A percentile compares a stretch with the other conserved stretches of the same genome.
phyloP scores from a whole-genome alignment of 2,888 invertebrate species.

The Cheilosia urbana region DNA sequence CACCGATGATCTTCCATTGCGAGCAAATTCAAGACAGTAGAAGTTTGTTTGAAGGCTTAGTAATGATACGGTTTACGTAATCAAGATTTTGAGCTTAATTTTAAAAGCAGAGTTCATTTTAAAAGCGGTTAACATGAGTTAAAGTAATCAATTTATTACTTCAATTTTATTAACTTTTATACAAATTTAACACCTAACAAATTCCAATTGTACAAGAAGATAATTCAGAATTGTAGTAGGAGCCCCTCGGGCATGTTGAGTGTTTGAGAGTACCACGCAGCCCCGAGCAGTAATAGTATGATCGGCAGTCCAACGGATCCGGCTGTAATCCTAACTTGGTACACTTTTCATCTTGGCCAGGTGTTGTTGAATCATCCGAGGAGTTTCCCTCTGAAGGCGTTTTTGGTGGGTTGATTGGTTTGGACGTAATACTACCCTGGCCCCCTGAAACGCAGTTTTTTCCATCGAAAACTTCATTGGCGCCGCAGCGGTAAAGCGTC shows the following conservation, averaged over 20 bases:
- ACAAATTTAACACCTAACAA: slow-evolving; percentile 74
- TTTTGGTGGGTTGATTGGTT: background rate
- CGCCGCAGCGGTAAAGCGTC: slow-evolving; percentile 82
- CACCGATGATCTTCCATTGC: too few relatives aligned
- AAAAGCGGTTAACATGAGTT: too few relatives aligned
- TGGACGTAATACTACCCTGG: background rate
- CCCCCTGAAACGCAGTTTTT: slow-evolving; percentile 74
- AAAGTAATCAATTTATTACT: background rate
- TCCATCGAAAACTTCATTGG: slow-evolving; percentile 81
- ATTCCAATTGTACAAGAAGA: slow-evolving; percentile 80
- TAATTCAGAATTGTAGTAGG: slow-evolving; percentile 78
- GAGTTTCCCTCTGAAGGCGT: slow-evolving; percentile 4
- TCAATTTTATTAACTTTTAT: background rate
- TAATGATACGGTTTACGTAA: too few relatives aligned
- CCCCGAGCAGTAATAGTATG: slow-evolving; percentile 81
- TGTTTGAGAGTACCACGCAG: slow-evolving; percentile 78
- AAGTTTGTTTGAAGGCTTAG: too few relatives aligned
- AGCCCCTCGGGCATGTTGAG: slow-evolving; percentile 80
- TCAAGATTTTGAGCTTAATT: too few relatives aligned
- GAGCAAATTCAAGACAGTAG: too few relatives aligned
- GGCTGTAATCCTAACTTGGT: slow-evolving; percentile 78
- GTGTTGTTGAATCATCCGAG: slow-evolving; percentile 17
- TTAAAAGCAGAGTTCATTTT: too few relatives aligned
- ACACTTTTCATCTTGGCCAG: slow-evolving; percentile 11
- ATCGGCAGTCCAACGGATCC: slow-evolving; percentile 79